A percentile compares a stretch with the other conserved stretches of the same genome.
Conservation (phyloP, 2,797 vertebrate species). For the Babyrousa celebensis region DNA sequence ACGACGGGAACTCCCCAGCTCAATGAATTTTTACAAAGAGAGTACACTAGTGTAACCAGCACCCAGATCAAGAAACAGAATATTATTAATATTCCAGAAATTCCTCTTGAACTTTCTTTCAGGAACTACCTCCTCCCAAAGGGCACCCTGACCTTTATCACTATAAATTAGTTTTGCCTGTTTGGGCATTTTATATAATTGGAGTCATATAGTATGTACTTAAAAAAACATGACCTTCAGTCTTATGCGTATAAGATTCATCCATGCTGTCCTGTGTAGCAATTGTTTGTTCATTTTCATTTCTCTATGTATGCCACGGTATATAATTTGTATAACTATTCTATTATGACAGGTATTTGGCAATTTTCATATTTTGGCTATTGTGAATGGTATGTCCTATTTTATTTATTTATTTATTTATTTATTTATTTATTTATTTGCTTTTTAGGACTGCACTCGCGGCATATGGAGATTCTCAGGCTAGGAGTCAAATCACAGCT, state of each 20-base stretch:
- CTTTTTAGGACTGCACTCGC: no score
- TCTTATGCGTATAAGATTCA: not conserved
- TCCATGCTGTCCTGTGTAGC: not conserved
- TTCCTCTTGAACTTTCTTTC: not conserved
- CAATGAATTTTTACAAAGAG: constrained; percentile 2
- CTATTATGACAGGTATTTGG: not conserved
- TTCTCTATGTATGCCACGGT: not conserved
- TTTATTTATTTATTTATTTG: no score
- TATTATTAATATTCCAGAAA: constrained; percentile 25
- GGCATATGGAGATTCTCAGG: no score
- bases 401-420: not conserved
- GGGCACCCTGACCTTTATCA: not conserved
- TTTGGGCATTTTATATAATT: constrained; percentile 18
- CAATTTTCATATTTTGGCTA: not conserved
- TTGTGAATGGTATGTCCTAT: not conserved
- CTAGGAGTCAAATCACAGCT: no score
- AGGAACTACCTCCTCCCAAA: not conserved
- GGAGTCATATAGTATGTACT: not conserved
- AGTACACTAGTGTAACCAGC: not conserved
- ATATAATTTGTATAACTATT: not conserved
- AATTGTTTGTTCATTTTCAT: constrained; percentile 4
- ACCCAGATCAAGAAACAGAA: constrained; percentile 5
- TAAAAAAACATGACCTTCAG: not conserved
- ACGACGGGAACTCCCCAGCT: not conserved
- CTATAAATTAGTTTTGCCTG: not conserved